A percentile compares a stretch with the other conserved stretches of the same genome.
Conservation (phyloP, 64 coral and sea anemone genomes). For the Porites lutea region DNA sequence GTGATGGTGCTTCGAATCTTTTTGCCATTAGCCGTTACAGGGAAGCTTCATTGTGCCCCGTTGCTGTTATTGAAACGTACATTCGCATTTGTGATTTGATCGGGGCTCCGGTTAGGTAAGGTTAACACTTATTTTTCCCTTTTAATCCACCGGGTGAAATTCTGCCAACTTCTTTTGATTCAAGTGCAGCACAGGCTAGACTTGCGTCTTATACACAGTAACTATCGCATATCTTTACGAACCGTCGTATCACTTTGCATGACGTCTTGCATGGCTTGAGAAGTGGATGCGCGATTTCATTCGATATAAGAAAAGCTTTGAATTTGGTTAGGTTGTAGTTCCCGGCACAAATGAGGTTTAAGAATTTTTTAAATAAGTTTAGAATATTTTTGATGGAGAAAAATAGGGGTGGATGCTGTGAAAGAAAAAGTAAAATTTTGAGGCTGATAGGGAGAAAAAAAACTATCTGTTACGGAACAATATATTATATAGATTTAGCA, state of each 20-base stretch:
- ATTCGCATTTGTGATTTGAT: neutral
- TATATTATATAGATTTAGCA: too few relatives aligned
- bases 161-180: neutral
- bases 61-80: neutral
- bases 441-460: too few relatives aligned
- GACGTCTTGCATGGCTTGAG: too few relatives aligned
- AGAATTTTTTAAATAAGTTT: too few relatives aligned
- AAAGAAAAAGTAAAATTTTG: too few relatives aligned
- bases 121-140: conserved; percentile 39
- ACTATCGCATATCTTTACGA: neutral
- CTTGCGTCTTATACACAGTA: neutral
- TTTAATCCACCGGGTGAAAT: neutral
- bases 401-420: too few relatives aligned
- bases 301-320: too few relatives aligned
- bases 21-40: neutral
- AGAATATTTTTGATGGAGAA: too few relatives aligned
- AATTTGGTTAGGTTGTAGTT: too few relatives aligned
- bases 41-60: neutral
- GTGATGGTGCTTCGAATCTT: neutral
- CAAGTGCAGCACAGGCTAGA: conserved; percentile 20
- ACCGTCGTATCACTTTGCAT: conserved; percentile 2
- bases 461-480: too few relatives aligned
- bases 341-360: too few relatives aligned
- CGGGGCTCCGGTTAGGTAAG: neutral
- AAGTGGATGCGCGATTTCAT: conserved; percentile 67